These are phyloP conservation scores for Sesamia nonagrioides DNA, from an alignment of 1,140 invertebrate species.

Conservation along the genomic window DNA sequence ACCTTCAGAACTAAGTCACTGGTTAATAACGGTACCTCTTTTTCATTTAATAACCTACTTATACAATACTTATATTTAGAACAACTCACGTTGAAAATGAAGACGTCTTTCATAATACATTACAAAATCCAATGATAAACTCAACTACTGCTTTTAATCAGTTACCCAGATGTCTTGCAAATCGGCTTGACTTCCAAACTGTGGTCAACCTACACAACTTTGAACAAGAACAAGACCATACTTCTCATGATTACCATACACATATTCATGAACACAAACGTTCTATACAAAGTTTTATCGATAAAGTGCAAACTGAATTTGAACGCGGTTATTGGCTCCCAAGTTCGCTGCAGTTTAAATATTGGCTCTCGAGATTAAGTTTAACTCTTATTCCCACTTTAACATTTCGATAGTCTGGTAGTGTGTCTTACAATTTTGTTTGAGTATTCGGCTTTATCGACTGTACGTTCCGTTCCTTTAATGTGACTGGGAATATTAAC, in stretches of 20 bases:
- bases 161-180: background rate
- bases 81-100: too few relatives aligned
- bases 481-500: too few relatives aligned
- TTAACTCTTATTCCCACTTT: slow-evolving; percentile 9
- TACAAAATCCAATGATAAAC: background rate
- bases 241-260: background rate
- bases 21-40: too few relatives aligned
- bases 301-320: slow-evolving; percentile 10
- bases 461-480: background rate
- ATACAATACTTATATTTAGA: too few relatives aligned
- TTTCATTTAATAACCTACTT: too few relatives aligned
- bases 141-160: background rate
- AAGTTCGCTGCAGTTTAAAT: slow-evolving; percentile 25
- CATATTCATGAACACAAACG: slow-evolving; percentile 2
- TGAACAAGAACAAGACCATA: background rate
- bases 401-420: background rate
- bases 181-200: background rate
- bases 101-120: too few relatives aligned
- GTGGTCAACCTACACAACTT: background rate
- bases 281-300: background rate
- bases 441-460: background rate
- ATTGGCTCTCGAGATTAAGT: slow-evolving; percentile 19
- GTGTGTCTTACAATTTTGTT: slow-evolving; percentile 1
- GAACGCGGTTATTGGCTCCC: slow-evolving; percentile 10
- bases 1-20: too few relatives aligned